Evolutionary conservation across 2,113 vertebrate genomes (phyloP), one percentile per base, ranked within the genome.

Genomic region (Lycaon pictus): DNA sequence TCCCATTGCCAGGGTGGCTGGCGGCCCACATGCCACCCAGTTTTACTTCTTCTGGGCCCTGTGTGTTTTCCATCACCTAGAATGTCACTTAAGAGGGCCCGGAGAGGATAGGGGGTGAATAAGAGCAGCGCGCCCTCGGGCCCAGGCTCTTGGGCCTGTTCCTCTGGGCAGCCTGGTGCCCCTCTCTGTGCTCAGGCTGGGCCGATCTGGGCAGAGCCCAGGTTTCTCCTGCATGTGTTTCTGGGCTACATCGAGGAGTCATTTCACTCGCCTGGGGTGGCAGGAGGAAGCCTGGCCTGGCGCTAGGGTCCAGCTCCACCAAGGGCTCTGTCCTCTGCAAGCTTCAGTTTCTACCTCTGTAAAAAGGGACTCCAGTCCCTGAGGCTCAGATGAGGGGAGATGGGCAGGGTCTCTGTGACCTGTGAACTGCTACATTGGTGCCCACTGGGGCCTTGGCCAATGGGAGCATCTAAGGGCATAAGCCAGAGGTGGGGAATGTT

Each of bases 341-440:
- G 63, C n/a, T 35, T 63, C n/a, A 25, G 60, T 93, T 94, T 94
- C 87, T 69, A 5, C 56, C 60, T 76, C n/a, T 96, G 19, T 69
- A 69, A 65, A 82, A 93, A 74, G 56, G 37, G 23, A 35, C 23
- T 48, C 9, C 27, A 53, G 29, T 51, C 23, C 25, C 58, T 60
- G 58, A 90, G 76, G 43, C 37, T 79, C 29, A 43, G 77, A 53
- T 25, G 19, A 84, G 1, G 4, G 23, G 10, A 25, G 0, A 35
- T 60, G 51, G 3, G 4, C 76, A 79, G 37, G 23, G 81, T 23
- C 8, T 48, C 53, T 17, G 22, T 20, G 86, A 35, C 53, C 51
- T 27, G 16, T 55, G 32, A 74, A 6, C 23, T 60, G 25, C 35
- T 92, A 58, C 80, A 43, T 27, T 55, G 53, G 25, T 22, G 32